Evolutionary conservation across 2,113 vertebrate genomes (phyloP), one percentile per base, ranked within the genome.

Genomic region (Misgurnus anguillicaudatus): DNA sequence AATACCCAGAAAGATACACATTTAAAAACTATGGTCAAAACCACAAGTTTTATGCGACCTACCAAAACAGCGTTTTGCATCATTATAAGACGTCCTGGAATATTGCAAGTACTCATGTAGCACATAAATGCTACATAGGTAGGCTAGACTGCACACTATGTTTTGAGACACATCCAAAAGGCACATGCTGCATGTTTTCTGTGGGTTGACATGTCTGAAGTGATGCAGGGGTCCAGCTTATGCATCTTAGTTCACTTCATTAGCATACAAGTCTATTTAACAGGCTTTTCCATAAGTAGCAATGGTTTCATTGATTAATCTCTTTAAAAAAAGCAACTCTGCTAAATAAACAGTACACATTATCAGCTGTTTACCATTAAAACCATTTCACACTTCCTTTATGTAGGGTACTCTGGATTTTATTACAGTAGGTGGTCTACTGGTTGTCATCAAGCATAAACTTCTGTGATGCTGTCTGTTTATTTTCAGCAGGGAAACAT

Each of bases 271-370:
- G 31, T 8, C 24, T 13, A 7, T 8, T 19, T 47, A 53, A n/a
- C 19, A 36, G 8, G 13, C 38, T 21, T 53, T 24, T 62, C 62
- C 60, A 38, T 76, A 8, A 10, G 45, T 53, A 45, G 24, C 45
- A 76, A 76, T 53, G 73, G 42, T 64, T 53, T 17, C 61, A 19
- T 16, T 14, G 60, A 53, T 39, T 51, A 64, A 76, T 53, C 60
- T 61, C 31, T 74, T 8, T 17, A 24, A 61, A 39, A 31, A 45
- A 11, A 63, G 60, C 24, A 58, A 75, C 72, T 48, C 58, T 31
- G 24, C 24, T 31, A 31, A 31, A 31, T 31, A 31, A 31, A 31
- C 24, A 31, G 24, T 31, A 31, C 24, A 31, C 24, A 31, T 31
- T 31, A 31, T 31, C 24, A 31, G 24, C 24, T 3, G 24, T 31